Percentiles rank a stretch among this genome's conserved stretches.
Conservation (phyloP, 2,113 vertebrate species). For the Apodemus sylvaticus region DNA sequence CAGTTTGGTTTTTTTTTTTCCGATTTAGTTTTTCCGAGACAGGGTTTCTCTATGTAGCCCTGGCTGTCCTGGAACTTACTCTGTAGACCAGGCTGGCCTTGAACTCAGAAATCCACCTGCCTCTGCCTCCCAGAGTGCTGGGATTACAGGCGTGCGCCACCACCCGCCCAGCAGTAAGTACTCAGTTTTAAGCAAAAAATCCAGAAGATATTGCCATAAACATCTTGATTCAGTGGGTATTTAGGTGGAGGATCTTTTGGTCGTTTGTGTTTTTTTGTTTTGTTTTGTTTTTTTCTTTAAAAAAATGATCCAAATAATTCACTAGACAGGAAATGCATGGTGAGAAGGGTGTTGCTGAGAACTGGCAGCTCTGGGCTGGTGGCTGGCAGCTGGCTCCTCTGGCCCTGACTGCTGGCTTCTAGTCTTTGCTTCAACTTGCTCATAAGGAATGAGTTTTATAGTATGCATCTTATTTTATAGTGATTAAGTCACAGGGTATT, state of each 20-base stretch:
- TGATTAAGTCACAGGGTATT: not conserved
- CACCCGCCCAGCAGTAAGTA: no score
- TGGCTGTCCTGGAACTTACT: no score
- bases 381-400: not conserved
- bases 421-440: constrained; percentile 1
- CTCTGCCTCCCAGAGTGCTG: no score
- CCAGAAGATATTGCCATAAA: not conserved
- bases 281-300: not conserved
- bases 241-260: not conserved
- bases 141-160: no score
- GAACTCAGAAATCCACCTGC: no score
- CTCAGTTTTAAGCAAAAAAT: not conserved
- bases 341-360: not conserved
- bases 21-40: no score
- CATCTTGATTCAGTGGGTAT: not conserved
- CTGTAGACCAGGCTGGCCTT: no score
- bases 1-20: no score
- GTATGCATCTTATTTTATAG: not conserved
- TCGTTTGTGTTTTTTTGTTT: not conserved
- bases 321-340: not conserved
- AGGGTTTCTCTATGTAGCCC: no score
- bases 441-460: not conserved
- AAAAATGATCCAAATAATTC: not conserved
- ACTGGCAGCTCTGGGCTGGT: not conserved
- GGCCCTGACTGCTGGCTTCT: not conserved